Base-by-base conservation (phyloP, 2,797 vertebrate genomes). In the Catamblyrhynchus diadema region DNA sequence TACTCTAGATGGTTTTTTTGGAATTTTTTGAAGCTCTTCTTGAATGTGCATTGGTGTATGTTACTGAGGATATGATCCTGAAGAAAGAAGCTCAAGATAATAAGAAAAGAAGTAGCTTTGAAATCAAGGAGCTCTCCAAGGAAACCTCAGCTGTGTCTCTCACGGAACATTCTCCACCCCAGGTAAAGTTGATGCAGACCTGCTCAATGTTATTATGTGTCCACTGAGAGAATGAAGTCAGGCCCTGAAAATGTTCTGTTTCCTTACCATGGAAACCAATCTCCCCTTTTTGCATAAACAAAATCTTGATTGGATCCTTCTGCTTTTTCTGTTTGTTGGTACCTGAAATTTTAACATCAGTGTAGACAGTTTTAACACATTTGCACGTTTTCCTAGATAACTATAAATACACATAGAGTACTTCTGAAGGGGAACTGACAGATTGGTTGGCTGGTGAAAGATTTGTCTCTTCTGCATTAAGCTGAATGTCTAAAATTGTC, bases 1-100 rank as follows among this genome's bases (percentile, higher is more conserved):
- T 56, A 17, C 57, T 97, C 32, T 96, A 99, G 99, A 95, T 99
- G 57, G 98, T 98, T 8, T 99, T 99, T 97, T 98, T 99, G 88
- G 99, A 99, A 82, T 99, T 99, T 96, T 98, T 99, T 23, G 99
- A 99, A 94, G 98, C 98, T 25, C 98, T 99, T 35, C 87, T 99
- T 44, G 97, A 97, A n/a, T 99, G 98, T 50, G 98, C 98, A 0
- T 81, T 98, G 50, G 75, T 98, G 27, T 98, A 96, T 41, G 94
- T 97, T 77, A 97, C 95, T 4, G 69, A 80, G 14, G 96, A 94
- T 28, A 89, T 59, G 81, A 50, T 83, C 28, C 88, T 79, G 12
- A 77, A 96, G 78, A 74, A 66, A 42, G 64, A 14, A 17, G 82
- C 77, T 69, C 1, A 2, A 44, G 85, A 70, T 12, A n/a, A 48